phyloP scores from a whole-genome alignment of 2,797 vertebrate genomes.

The Hydrocynus forskahlii region DNA sequence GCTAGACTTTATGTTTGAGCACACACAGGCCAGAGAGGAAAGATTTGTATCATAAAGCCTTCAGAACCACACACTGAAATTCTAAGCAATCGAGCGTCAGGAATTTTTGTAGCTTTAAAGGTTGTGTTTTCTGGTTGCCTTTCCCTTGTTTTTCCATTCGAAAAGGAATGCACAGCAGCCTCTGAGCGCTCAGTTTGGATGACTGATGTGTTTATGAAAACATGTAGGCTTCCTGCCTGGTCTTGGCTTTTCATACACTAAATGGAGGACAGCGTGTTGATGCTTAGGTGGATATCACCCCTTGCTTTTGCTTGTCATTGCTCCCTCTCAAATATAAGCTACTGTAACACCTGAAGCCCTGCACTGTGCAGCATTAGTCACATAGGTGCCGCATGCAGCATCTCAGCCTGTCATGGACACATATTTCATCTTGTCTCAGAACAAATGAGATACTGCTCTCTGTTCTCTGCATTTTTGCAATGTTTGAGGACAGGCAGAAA shows the following conservation, averaged over 20 bases:
- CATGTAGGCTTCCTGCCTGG: not conserved
- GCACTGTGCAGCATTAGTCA: not conserved
- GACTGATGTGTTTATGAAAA: slow-evolving; percentile 38
- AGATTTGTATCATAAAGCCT: not conserved
- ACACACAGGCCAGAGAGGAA: not conserved
- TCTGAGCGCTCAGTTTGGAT: not conserved
- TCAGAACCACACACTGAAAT: not conserved
- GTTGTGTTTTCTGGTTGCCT: not conserved
- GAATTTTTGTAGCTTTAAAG: not conserved
- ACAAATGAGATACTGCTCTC: slow-evolving; percentile 11
- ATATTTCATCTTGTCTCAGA: slow-evolving; percentile 13
- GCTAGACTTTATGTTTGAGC: not conserved
- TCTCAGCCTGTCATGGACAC: not conserved
- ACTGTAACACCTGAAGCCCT: not conserved
- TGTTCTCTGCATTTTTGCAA: slow-evolving; percentile 13
- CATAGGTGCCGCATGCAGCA: not conserved
- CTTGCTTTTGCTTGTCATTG: not conserved
- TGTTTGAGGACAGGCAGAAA: not conserved
- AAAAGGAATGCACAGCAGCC: not conserved
- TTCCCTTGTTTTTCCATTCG: not conserved
- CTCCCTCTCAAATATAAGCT: not conserved
- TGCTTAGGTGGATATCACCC: not conserved
- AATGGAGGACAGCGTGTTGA: not conserved
- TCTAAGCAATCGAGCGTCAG: not conserved
- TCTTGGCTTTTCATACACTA: slow-evolving; percentile 4